Evolutionary conservation across 2,113 vertebrate species (phyloP).

Genomic region (Fregetta grallaria): DNA sequence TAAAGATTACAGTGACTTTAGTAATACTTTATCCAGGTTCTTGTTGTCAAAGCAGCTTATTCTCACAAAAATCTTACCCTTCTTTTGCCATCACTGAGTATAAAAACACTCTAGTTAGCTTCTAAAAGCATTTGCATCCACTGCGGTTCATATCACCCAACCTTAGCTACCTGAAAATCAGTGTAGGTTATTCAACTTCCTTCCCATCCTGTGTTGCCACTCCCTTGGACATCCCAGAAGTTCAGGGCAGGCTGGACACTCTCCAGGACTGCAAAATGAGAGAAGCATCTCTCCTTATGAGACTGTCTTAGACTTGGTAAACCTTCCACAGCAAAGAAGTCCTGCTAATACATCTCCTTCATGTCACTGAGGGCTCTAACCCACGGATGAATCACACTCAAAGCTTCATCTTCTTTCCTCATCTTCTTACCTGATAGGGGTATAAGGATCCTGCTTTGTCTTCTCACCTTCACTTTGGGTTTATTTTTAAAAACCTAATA

Average conservation of each 20-base stretch:
- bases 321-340: background rate
- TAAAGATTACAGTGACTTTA: background rate
- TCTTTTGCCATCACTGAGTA: background rate
- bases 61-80: background rate
- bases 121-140: background rate
- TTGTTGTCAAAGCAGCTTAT: background rate
- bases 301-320: background rate
- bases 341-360: background rate
- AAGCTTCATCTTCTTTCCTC: background rate
- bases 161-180: background rate
- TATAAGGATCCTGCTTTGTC: background rate
- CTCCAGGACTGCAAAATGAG: background rate
- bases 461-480: background rate
- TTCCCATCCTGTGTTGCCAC: background rate
- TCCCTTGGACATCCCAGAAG: background rate
- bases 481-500: background rate
- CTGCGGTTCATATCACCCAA: background rate
- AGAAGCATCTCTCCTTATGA: background rate
- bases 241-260: background rate
- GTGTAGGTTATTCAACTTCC: background rate
- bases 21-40: background rate
- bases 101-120: background rate
- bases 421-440: fast-evolving
- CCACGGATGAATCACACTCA: background rate
- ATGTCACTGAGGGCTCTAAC: background rate